Evolutionary conservation across 2,113 vertebrate genomes (phyloP), one percentile per base, ranked within the genome.

Genomic region (Sebastes schlegelii): DNA sequence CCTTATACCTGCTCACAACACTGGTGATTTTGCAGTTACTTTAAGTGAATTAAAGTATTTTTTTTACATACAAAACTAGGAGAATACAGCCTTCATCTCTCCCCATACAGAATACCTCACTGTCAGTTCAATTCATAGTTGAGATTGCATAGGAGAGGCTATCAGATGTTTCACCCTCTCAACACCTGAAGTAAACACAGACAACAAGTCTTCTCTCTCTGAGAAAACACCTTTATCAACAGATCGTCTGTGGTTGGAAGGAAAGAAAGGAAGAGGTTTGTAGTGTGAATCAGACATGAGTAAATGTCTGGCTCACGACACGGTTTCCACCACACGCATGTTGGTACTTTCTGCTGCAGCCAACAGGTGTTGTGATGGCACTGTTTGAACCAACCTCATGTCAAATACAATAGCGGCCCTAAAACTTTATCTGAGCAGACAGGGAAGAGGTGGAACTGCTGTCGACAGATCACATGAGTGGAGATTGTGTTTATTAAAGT

Each of bases 231-330:
- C 23, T 58, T 60, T 23, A 23, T 48, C 45, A 70, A 26, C 54
- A 61, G 42, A 52, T 5, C 13, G 11, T 85, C 42, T 66, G 76
- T 54, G 61, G 40, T 45, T 13, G 21, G 13, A 54, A 19, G 7
- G 1, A 43, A 13, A 68, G 1, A 43, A 13, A 68, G 48, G 63
- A 79, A 63, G 54, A 42, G 14, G 54, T 67, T 63, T 26, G 21
- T 61, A 79, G 61, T 70, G 48, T 90, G 80, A 91, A 23, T 90
- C 74, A 89, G 79, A 80, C 52, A 46, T 68, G 77, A 79, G 43
- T 89, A 57, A 16, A 55, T 34, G 58, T 76, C 65, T 86, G 80
- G 58, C 46, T 52, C 73, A 46, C 48, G 45, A 42, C 12, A n/a
- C 43, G 46, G 17, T 80, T 81, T 77, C 52, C 68, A 72, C n/a